Conservation (phyloP, 2,113 vertebrate species). For the Cebidichthys violaceus region DNA sequence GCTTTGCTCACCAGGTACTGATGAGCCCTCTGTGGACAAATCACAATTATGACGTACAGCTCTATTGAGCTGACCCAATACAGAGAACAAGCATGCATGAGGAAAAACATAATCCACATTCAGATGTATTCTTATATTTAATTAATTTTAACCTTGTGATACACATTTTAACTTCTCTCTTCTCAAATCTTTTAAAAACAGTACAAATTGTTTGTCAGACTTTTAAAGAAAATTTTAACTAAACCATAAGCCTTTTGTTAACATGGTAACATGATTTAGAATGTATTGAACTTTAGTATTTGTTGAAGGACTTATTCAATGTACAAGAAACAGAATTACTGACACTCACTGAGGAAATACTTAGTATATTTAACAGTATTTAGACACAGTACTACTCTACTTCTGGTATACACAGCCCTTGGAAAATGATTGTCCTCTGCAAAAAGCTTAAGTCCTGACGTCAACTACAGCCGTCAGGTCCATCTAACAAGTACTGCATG, state of each 20-base stretch:
- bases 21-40: conserved; percentile 83
- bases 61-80: neutral
- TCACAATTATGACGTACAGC: conserved; percentile 9
- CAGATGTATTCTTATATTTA: neutral
- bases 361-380: neutral
- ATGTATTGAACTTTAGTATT: neutral
- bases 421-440: neutral
- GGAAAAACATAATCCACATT: neutral
- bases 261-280: neutral
- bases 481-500: conserved; percentile 27
- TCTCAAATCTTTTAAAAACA: neutral
- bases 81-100: neutral
- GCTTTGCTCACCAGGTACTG: conserved; percentile 85
- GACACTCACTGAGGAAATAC: neutral
- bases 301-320: neutral
- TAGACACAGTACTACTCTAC: neutral
- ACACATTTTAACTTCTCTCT: neutral
- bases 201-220: neutral
- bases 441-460: neutral
- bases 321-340: neutral
- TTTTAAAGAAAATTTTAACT: neutral
- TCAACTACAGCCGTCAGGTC: neutral
- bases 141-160: neutral
- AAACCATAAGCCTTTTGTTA: neutral
- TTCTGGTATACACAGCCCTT: neutral